Evolutionary conservation across 2,797 vertebrate species (phyloP), one percentile per base, ranked within the genome.

Genomic region (Sebastes minor): DNA sequence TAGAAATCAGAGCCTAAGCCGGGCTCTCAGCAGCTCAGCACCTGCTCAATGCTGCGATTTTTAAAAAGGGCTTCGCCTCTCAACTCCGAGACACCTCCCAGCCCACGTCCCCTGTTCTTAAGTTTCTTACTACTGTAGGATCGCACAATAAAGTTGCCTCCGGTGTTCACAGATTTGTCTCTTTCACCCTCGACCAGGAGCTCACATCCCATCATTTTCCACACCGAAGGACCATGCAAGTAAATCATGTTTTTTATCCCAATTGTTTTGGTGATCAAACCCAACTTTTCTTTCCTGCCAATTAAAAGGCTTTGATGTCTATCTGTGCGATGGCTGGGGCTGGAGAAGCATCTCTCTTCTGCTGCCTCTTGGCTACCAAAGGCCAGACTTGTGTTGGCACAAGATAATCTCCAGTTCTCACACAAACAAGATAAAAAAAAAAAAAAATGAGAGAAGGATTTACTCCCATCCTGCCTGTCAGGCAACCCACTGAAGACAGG

Each of bases 231-330:
- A 71, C 74, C 69, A 10, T 62, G 32, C 81, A 62, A 74, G 27
- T 78, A 83, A 89, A 82, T 80, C 83, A 59, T 52, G 53, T 62
- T 81, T 84, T 72, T 53, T 53, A 61, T 38, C 38, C 3, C 77
- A 71, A 69, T 87, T 75, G 81, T 89, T 89, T 42, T 25, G 2
- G 13, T 74, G 88, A 88, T 92, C 81, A 76, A 81, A 65, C 71
- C 74, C 20, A 82, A 85, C 85, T 83, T 87, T 87, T 89, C 80
- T 53, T 81, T 65, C 60, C 49, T 70, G 84, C 88, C 86, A 93
- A 92, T 94, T 92, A 92, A 77, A 88, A 71, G 42, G 56, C 82
- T 87, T 86, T 93, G 91, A 94, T 94, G 82, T 92, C 72, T 91
- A 88, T 91, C 83, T 78, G 80, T 83, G 68, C 35, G 69, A 76